Conservation (phyloP, 1,140 invertebrate species). For the Drosophila lacertosa region DNA sequence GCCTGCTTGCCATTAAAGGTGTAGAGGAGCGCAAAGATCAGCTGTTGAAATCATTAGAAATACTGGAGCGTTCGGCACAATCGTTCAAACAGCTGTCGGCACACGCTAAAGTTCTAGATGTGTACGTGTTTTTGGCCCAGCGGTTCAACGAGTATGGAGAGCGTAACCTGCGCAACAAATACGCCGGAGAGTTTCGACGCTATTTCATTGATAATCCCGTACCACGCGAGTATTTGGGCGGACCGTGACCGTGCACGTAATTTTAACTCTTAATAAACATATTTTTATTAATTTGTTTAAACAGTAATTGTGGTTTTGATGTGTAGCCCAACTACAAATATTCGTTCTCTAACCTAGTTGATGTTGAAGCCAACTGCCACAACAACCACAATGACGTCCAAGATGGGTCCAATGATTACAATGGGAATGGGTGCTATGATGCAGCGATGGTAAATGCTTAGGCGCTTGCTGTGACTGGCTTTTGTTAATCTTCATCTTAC, state of each 20-base stretch:
- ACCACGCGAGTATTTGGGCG: conserved; percentile 72
- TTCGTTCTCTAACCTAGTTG: conserved; percentile 53
- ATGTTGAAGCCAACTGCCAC: conserved; percentile 47
- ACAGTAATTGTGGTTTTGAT: conserved; percentile 61
- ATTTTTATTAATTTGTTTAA: conserved; percentile 73
- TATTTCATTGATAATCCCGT: conserved; percentile 88
- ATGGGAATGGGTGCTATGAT: conserved; percentile 4
- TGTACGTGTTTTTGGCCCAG: conserved; percentile 86
- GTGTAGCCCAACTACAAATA: conserved; percentile 61
- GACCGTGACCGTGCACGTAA: too few relatives aligned
- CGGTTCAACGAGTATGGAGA: conserved; percentile 89
- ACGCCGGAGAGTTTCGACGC: conserved; percentile 89
- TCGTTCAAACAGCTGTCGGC: conserved; percentile 91
- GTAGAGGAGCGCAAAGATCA: conserved; percentile 85
- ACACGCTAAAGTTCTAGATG: conserved; percentile 89
- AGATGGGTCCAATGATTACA: not conserved
- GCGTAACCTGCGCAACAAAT: conserved; percentile 88
- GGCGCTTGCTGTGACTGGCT: conserved; percentile 2
- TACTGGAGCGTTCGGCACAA: conserved; percentile 88
- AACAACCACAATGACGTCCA: not conserved
- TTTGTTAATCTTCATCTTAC: conserved; percentile 18
- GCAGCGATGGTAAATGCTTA: conserved; percentile 56
- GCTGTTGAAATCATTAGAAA: conserved; percentile 87
- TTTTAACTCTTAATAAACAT: conserved; percentile 72
- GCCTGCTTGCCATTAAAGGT: conserved; percentile 87